A percentile compares a stretch with the other conserved stretches of the same genome.
Evolutionary conservation across 2,113 vertebrate species (phyloP).

Genomic region (Rattus rattus): DNA sequence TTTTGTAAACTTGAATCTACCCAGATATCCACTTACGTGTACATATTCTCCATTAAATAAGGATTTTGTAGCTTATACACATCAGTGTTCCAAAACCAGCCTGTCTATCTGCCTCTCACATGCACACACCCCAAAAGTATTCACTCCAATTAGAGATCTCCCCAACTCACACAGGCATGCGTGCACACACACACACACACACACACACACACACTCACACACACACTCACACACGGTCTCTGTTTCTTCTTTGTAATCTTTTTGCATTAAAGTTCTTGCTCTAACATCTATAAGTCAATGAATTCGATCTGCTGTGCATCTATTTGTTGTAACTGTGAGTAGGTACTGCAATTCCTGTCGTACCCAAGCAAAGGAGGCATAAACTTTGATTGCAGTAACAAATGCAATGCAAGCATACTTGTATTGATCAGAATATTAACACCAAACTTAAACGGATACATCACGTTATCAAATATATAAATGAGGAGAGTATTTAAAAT

Average conservation of each 20-base stretch:
- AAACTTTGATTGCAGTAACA: neutral
- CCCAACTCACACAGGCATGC: neutral
- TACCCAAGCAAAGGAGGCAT: neutral
- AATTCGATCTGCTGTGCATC: neutral
- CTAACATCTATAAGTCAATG: neutral
- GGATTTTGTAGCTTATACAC: neutral
- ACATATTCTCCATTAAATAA: neutral
- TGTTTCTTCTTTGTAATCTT: neutral
- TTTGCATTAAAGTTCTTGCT: neutral
- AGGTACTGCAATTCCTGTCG: neutral
- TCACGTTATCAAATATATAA: neutral
- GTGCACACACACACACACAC: neutral
- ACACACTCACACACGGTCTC: neutral
- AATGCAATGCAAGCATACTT: neutral
- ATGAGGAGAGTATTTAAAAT: constrained; percentile 9
- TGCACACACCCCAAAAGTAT: neutral
- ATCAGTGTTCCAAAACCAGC: neutral
- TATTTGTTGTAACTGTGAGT: neutral
- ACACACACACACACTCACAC: neutral
- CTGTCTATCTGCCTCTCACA: neutral
- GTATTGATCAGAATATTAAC: neutral
- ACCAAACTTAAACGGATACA: neutral
- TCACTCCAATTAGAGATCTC: neutral
- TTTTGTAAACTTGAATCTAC: constrained; percentile 46
- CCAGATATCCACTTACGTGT: neutral